phyloP scores from a whole-genome alignment of 2,797 vertebrate genomes.

The Sciurus carolinensis region DNA sequence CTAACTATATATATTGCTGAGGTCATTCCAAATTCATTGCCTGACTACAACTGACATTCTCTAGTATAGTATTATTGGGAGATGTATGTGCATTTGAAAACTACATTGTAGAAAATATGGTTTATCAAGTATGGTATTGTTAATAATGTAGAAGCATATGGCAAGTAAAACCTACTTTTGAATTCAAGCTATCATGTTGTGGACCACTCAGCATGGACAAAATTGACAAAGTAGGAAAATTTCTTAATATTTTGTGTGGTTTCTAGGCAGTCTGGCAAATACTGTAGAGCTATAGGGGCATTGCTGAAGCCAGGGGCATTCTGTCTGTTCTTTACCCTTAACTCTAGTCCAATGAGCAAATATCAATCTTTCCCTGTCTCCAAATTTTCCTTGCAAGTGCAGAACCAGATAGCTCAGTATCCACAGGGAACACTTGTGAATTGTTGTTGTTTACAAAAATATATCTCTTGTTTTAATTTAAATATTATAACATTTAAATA shows the following conservation, averaged over 20 bases:
- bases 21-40: slow-evolving; percentile 12
- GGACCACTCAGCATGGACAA: not conserved
- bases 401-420: not conserved
- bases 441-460: slow-evolving; percentile 25
- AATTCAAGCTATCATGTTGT: slow-evolving; percentile 54
- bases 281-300: not conserved
- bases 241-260: slow-evolving; percentile 39
- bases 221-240: not conserved
- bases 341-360: not conserved
- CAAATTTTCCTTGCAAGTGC: slow-evolving; percentile 6
- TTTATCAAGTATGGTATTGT: slow-evolving; percentile 41
- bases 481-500: slow-evolving; percentile 6
- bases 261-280: slow-evolving; percentile 24
- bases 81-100: slow-evolving; percentile 52
- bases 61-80: slow-evolving; percentile 44
- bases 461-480: slow-evolving; percentile 49
- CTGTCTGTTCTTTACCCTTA: not conserved
- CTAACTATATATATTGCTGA: not conserved
- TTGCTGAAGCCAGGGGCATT: not conserved
- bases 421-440: slow-evolving; percentile 21
- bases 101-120: slow-evolving; percentile 33
- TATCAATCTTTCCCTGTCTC: not conserved
- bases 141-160: slow-evolving; percentile 16
- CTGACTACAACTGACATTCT: slow-evolving; percentile 22
- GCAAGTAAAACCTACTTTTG: slow-evolving; percentile 41